phyloP scores from a whole-genome alignment of 2,113 vertebrate genomes.

The Hemiscyllium ocellatum region DNA sequence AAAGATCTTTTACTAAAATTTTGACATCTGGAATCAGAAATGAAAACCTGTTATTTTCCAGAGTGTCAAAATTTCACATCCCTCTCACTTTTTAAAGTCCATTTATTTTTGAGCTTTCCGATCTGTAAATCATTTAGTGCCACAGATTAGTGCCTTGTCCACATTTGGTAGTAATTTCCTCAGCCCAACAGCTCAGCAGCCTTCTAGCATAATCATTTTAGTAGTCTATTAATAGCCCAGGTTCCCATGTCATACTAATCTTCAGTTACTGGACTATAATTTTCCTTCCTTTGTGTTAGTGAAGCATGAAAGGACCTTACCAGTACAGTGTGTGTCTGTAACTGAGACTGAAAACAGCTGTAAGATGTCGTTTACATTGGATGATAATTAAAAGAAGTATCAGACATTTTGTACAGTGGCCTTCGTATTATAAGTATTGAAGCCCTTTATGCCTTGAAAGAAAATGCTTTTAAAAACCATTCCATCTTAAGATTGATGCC shows the following conservation, averaged over 20 bases:
- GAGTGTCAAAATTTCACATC: not conserved
- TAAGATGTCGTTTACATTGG: constrained; percentile 8
- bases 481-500: not conserved
- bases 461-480: not conserved
- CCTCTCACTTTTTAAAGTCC: not conserved
- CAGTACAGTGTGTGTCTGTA: constrained; percentile 1
- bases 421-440: not conserved
- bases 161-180: constrained; percentile 36
- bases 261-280: constrained; percentile 27
- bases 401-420: not conserved
- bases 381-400: not conserved
- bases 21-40: constrained; percentile 1
- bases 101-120: not conserved
- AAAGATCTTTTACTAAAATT: not conserved
- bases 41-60: not conserved
- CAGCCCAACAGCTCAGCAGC: not conserved
- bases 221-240: constrained; percentile 15
- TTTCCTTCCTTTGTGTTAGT: constrained; percentile 30
- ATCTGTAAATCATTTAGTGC: constrained; percentile 29
- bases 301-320: constrained; percentile 22
- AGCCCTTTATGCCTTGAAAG: not conserved
- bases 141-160: not conserved
- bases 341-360: constrained; percentile 31
- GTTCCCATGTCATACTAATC: constrained; percentile 22
- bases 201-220: constrained; percentile 26